A percentile compares a stretch with the other conserved stretches of the same genome.
Evolutionary conservation across 2,888 invertebrate species (phyloP).

Genomic region (Scaptomyza reducta): DNA sequence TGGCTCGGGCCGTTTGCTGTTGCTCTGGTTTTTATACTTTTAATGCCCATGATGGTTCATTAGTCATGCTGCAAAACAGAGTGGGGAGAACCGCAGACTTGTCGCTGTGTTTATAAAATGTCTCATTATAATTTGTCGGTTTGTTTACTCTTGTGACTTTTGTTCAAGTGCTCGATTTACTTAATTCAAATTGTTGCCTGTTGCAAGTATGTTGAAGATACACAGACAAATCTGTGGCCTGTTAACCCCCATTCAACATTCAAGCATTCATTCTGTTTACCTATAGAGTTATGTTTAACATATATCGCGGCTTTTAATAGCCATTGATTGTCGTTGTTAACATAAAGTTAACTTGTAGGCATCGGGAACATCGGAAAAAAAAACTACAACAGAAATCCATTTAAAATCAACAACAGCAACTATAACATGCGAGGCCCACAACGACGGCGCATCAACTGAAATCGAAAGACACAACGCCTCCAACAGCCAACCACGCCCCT

Average conservation of each 20-base stretch:
- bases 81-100: conserved; percentile 21
- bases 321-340: conserved; percentile 77
- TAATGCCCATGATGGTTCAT: conserved; percentile 57
- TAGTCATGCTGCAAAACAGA: conserved; percentile 44
- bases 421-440: conserved; percentile 25
- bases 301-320: conserved; percentile 72
- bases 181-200: conserved; percentile 29
- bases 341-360: conserved; percentile 74
- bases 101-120: conserved; percentile 57
- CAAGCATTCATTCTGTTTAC: conserved; percentile 11
- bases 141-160: conserved; percentile 49
- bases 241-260: conserved; percentile 34
- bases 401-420: conserved; percentile 51
- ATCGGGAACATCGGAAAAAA: conserved; percentile 22
- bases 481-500: conserved; percentile 23
- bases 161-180: conserved; percentile 24
- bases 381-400: conserved; percentile 77
- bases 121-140: conserved; percentile 73
- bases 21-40: conserved; percentile 67
- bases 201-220: background rate
- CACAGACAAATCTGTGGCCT: conserved; percentile 34
- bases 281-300: conserved; percentile 60
- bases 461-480: conserved; percentile 59
- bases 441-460: conserved; percentile 39
- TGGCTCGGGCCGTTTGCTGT: conserved; percentile 9